These are phyloP conservation scores for Trachymyrmex cornetzi DNA, from an alignment of 1,140 invertebrate genomes.

Conservation along the genomic window DNA sequence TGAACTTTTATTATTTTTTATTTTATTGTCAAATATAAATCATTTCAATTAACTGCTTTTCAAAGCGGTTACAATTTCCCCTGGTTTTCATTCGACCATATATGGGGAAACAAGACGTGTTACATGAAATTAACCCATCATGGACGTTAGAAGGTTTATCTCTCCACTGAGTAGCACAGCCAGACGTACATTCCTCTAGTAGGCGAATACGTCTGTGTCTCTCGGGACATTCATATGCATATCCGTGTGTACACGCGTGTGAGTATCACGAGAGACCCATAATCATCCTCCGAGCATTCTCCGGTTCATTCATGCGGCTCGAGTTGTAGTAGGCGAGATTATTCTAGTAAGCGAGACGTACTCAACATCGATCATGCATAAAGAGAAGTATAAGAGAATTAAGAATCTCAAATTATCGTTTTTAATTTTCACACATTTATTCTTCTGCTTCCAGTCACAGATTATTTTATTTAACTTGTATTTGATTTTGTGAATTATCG, in stretches of 20 bases:
- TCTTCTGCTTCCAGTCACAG: background rate
- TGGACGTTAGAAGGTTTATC: conserved; percentile 44
- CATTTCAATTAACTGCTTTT: conserved; percentile 9
- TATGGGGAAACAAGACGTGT: conserved; percentile 1
- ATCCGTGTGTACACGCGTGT: conserved; percentile 8
- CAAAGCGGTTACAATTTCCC: background rate
- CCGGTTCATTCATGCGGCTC: conserved; percentile 50
- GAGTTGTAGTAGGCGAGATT: conserved; percentile 7
- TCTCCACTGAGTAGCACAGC: conserved; percentile 38
- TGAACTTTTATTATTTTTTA: no score
- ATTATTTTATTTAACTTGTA: background rate
- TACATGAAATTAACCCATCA: conserved; percentile 2
- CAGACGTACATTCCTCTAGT: background rate
- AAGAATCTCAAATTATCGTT: background rate
- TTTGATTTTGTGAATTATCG: background rate
- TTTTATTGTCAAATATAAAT: background rate
- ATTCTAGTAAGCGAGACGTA: background rate
- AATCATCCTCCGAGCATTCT: conserved; percentile 56
- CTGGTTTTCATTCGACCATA: conserved; percentile 3
- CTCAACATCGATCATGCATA: background rate
- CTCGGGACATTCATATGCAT: conserved; percentile 53
- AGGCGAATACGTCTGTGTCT: conserved; percentile 35
- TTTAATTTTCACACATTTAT: background rate
- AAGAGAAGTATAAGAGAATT: background rate
- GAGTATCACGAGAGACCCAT: conserved; percentile 54